Percentiles rank a stretch among this genome's conserved stretches.
Conservation (phyloP, 1,140 invertebrate species). For the Cephus cinctus region DNA sequence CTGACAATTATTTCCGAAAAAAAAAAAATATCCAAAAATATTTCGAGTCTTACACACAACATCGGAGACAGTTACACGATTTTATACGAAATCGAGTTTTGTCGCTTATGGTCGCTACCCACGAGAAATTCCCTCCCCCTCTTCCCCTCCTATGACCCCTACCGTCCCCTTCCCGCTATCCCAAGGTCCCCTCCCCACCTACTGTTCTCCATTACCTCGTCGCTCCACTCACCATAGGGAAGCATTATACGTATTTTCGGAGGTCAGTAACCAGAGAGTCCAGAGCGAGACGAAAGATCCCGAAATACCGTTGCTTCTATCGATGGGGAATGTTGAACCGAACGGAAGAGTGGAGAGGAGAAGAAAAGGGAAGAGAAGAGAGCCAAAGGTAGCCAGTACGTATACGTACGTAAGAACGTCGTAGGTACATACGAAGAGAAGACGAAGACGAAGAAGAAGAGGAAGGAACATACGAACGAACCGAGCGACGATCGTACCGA, state of each 20-base stretch:
- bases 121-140: too few species aligned
- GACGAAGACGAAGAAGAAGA: conserved; percentile 24
- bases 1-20: too few species aligned
- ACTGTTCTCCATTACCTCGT: neutral
- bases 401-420: conserved; percentile 13
- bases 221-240: conserved; percentile 1
- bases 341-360: conserved; percentile 10
- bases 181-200: too few species aligned
- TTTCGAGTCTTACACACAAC: conserved; percentile 4
- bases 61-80: conserved; percentile 13
- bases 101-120: conserved; percentile 17
- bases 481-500: neutral
- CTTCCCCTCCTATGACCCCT: too few species aligned
- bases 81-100: conserved; percentile 32
- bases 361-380: conserved; percentile 17
- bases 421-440: conserved; percentile 21
- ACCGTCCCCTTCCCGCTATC: too few species aligned
- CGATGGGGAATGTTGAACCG: conserved; percentile 48
- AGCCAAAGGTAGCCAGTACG: conserved; percentile 14
- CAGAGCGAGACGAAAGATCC: conserved; percentile 41
- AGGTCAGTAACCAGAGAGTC: conserved; percentile 53
- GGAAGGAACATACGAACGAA: conserved; percentile 21
- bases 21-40: conserved; percentile 4
- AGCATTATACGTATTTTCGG: conserved; percentile 45
- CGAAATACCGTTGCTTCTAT: conserved; percentile 49